A percentile compares a stretch with the other conserved stretches of the same genome.
Conservation (phyloP, 2,113 vertebrate species). For the Rhea pennata region DNA sequence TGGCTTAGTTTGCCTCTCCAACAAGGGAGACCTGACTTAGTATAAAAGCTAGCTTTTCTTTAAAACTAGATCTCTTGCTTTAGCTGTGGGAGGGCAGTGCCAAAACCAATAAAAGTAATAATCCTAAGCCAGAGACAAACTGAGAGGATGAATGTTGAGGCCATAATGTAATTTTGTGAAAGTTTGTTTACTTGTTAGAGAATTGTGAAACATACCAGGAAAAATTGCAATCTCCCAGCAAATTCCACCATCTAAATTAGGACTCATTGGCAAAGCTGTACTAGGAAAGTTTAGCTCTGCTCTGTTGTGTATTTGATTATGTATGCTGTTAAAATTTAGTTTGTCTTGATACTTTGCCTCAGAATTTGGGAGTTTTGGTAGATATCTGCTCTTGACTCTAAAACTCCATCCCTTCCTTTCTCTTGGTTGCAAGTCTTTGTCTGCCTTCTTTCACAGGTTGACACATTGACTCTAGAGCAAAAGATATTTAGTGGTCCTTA, state of each 20-base stretch:
- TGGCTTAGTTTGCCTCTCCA: neutral
- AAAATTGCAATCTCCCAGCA: neutral
- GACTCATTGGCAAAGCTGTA: neutral
- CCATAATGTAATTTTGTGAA: neutral
- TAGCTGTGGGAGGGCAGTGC: neutral
- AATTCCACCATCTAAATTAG: fast-evolving
- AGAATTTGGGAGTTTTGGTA: neutral
- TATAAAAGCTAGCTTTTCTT: neutral
- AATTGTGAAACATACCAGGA: neutral
- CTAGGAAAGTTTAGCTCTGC: neutral
- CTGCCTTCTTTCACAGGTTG: slow-evolving; percentile 80
- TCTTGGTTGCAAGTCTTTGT: neutral
- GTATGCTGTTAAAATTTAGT: neutral
- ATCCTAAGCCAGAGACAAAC: neutral
- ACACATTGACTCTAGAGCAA: slow-evolving; percentile 90
- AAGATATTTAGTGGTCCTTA: slow-evolving; percentile 96
- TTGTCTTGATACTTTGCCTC: fast-evolving
- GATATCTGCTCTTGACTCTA: neutral
- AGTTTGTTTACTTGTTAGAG: neutral
- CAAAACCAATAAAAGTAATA: neutral
- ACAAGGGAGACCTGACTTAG: fast-evolving
- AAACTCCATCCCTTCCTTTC: neutral
- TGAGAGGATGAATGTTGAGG: neutral
- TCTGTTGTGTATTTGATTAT: neutral
- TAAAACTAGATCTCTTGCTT: neutral